These are phyloP conservation scores for Aplidium turbinatum DNA, from an alignment of 23 tunicate genomes.

Conservation along the genomic window DNA sequence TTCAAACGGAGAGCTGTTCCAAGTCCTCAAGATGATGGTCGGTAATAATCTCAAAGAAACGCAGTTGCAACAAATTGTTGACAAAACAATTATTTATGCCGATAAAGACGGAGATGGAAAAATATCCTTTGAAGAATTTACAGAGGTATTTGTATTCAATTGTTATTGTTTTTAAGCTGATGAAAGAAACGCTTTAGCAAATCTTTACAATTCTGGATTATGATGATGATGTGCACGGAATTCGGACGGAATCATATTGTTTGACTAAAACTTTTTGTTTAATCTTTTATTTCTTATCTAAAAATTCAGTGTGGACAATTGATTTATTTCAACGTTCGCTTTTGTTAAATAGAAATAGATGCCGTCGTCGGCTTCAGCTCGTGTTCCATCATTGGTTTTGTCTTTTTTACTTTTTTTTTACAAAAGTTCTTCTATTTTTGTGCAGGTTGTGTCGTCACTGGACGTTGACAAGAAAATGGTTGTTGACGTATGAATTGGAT, in stretches of 20 bases:
- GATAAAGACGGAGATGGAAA: constrained; percentile 99
- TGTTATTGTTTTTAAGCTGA: no score
- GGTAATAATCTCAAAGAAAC: constrained; percentile 93
- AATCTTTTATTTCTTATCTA: no score
- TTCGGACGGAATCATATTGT: no score
- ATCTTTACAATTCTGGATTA: no score
- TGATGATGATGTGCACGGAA: no score
- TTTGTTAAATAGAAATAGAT: not conserved
- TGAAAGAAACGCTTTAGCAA: no score
- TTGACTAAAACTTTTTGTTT: not conserved
- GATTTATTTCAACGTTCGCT: no score
- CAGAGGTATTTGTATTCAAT: constrained; percentile 52
- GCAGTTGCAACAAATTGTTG: constrained; percentile 98
- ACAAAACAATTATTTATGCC: constrained; percentile 97
- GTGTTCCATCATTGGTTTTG: not conserved
- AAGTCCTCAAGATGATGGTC: constrained; percentile 99
- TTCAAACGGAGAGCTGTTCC: constrained; percentile 96
- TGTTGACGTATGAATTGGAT: constrained; percentile 95
- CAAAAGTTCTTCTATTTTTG: not conserved
- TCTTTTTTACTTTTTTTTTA: not conserved
- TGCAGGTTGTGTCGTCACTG: constrained; percentile 68
- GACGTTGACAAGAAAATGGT: constrained; percentile 98
- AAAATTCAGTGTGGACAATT: no score
- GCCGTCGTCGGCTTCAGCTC: not conserved
- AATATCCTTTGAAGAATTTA: constrained; percentile 90